Evolutionary conservation across 2,797 vertebrate species (phyloP).

Genomic region (Hyperoplus immaculatus): DNA sequence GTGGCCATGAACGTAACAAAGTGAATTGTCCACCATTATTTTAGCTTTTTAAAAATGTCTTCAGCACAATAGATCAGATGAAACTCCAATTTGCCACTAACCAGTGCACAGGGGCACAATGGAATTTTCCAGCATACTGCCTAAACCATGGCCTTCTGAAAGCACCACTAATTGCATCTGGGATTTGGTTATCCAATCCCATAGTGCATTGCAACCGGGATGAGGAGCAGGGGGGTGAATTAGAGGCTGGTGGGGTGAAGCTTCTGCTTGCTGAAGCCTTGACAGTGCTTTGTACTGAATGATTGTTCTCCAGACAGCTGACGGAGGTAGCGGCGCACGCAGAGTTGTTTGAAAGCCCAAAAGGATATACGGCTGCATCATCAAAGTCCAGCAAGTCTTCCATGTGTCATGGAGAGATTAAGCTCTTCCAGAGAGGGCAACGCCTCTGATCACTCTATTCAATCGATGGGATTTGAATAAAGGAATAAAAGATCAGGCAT

Average conservation of each 20-base stretch:
- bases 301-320: constrained; percentile 90
- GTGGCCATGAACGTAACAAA: constrained; percentile 67
- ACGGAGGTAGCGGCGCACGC: constrained; percentile 82
- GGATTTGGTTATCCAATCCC: constrained; percentile 87
- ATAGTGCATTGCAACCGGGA: constrained; percentile 80
- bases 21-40: constrained; percentile 72
- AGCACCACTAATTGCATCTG: constrained; percentile 86
- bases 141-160: constrained; percentile 83
- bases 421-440: constrained; percentile 86
- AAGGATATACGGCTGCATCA: constrained; percentile 87
- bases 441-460: constrained; percentile 88
- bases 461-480: constrained; percentile 88
- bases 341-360: constrained; percentile 87
- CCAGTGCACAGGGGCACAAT: constrained; percentile 74
- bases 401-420: constrained; percentile 87
- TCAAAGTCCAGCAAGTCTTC: constrained; percentile 89
- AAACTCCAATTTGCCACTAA: constrained; percentile 75
- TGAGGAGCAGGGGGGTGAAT: constrained; percentile 82
- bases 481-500: constrained; percentile 83
- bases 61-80: constrained; percentile 72
- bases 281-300: constrained; percentile 89
- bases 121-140: constrained; percentile 78
- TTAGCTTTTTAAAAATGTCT: constrained; percentile 73
- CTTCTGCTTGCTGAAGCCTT: constrained; percentile 85
- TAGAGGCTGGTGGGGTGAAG: constrained; percentile 83